A percentile compares a stretch with the other conserved stretches of the same genome.
Evolutionary conservation across 1,140 invertebrate genomes (phyloP).

Genomic region (Penaeus vannamei): DNA sequence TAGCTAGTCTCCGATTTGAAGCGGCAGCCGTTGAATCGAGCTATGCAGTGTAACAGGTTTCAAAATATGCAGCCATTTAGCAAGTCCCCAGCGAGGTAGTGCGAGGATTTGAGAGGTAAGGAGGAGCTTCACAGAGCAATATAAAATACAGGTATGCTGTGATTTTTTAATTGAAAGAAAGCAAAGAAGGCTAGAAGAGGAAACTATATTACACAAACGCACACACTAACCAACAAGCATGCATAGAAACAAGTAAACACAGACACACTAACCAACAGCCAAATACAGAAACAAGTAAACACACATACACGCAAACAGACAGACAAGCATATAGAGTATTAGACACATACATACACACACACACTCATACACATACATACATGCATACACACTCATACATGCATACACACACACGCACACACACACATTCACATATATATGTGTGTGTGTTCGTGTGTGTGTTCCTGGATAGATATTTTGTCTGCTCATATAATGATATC

Average conservation of each 20-base stretch:
- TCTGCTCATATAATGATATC: neutral
- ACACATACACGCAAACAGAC: no score
- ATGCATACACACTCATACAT: neutral
- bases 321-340: neutral
- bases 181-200: neutral
- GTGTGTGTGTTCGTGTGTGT: conserved; percentile 13
- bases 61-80: no score
- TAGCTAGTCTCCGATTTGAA: no score
- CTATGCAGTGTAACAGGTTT: no score
- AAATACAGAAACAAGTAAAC: neutral
- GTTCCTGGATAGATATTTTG: neutral
- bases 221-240: neutral
- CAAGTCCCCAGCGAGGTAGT: no score
- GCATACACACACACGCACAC: neutral
- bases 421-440: neutral
- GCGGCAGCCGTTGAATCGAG: no score
- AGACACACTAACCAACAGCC: neutral
- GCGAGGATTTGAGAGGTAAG: no score
- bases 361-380: neutral
- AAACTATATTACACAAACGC: neutral
- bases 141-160: neutral
- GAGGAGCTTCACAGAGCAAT: no score
- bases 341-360: neutral
- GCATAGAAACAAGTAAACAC: neutral
- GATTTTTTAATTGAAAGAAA: neutral